Evolutionary conservation across 2,888 invertebrate species (phyloP).

Genomic region (Trichacis sp.): DNA sequence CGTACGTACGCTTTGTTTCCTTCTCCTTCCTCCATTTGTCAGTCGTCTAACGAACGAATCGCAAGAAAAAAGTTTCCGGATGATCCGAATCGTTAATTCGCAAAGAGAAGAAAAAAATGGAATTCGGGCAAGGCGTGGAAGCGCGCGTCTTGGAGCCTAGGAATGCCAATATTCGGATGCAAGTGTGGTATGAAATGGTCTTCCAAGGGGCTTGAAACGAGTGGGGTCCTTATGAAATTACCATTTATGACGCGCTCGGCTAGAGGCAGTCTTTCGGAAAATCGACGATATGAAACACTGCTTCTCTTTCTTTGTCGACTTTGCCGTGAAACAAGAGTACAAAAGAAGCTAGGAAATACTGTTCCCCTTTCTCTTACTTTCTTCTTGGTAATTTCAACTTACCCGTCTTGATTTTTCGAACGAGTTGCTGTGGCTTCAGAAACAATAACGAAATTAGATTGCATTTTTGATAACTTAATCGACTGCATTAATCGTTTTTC

Average conservation of each 20-base stretch:
- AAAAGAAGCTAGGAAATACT: constrained; percentile 33
- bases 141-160: constrained; percentile 36
- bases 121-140: not conserved
- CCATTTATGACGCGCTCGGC: constrained; percentile 44
- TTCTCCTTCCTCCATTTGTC: constrained; percentile 1
- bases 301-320: constrained; percentile 35
- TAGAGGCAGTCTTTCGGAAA: constrained; percentile 61
- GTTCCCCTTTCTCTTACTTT: constrained; percentile 16
- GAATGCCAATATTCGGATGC: constrained; percentile 54
- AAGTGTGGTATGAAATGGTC: constrained; percentile 36
- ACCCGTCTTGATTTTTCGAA: constrained; percentile 24
- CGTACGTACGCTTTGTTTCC: constrained; percentile 39
- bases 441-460: constrained; percentile 21
- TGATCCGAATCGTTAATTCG: not conserved
- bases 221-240: constrained; percentile 58
- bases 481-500: not conserved
- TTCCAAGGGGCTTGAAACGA: constrained; percentile 43
- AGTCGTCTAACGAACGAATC: not conserved
- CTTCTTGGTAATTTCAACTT: constrained; percentile 28
- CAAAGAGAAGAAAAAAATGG: not conserved
- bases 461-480: too few relatives aligned
- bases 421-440: constrained; percentile 35
- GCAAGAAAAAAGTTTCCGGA: not conserved
- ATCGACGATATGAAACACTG: constrained; percentile 65
- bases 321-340: constrained; percentile 17